Conservation (phyloP, 2,797 vertebrate species). For the Spheniscus humboldti region DNA sequence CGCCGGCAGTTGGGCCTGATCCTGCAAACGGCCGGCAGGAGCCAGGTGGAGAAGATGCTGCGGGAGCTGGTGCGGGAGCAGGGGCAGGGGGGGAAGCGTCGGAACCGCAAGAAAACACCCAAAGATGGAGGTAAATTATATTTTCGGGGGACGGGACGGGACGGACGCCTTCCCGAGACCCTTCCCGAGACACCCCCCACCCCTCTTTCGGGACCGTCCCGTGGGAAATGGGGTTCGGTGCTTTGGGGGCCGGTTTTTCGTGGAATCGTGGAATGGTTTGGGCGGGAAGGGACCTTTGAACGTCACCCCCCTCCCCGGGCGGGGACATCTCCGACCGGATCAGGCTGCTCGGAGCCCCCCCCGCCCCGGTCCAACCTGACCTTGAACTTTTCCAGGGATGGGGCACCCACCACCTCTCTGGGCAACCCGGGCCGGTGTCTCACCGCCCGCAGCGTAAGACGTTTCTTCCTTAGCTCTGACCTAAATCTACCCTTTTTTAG, state of each 20-base stretch:
- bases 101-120: background rate
- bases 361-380: background rate
- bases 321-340: background rate
- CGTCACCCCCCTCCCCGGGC: background rate
- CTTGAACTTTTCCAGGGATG: no score
- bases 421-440: no score
- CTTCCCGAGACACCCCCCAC: no score
- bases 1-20: constrained; percentile 30
- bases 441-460: no score
- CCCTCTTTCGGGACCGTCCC: background rate
- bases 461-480: no score
- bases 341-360: background rate
- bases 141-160: no score
- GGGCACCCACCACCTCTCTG: no score
- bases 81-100: background rate
- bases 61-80: constrained; percentile 37
- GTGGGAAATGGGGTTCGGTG: background rate
- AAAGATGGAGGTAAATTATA: background rate
- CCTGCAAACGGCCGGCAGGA: constrained; percentile 23
- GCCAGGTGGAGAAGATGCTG: constrained; percentile 48
- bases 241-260: background rate
- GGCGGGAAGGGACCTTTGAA: no score
- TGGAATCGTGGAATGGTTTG: background rate
- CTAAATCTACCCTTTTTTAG: no score
- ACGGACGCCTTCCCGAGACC: no score